These are phyloP conservation scores for Parazoanthus atlanticus DNA, from an alignment of 92 coral and sea anemone genomes.

Conservation along the genomic window DNA sequence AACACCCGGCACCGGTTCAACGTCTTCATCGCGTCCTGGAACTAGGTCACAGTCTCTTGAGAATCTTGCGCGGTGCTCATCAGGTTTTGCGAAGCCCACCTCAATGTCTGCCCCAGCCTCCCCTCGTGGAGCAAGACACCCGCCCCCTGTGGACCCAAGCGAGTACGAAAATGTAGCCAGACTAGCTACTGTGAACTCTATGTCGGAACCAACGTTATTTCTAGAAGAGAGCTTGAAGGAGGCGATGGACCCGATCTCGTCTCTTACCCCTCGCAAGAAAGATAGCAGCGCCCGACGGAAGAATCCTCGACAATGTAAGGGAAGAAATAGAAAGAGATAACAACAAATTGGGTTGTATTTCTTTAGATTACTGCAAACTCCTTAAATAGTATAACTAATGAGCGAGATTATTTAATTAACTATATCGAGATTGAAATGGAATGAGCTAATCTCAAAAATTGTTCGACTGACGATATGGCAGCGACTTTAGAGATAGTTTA, in stretches of 20 bases:
- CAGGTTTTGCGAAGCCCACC: slow-evolving; percentile 32
- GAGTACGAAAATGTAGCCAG: slow-evolving; percentile 63
- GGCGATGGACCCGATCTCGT: slow-evolving; percentile 13
- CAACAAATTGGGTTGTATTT: background rate
- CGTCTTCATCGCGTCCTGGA: slow-evolving; percentile 60
- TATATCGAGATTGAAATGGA: background rate
- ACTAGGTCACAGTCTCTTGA: slow-evolving; percentile 76
- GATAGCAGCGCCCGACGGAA: slow-evolving; percentile 44
- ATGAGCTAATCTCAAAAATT: background rate
- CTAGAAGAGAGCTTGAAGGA: slow-evolving; percentile 54
- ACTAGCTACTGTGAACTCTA: slow-evolving; percentile 63
- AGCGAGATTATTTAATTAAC: background rate
- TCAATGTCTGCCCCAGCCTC: slow-evolving; percentile 97
- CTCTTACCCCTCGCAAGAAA: slow-evolving; percentile 46
- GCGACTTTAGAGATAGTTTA: background rate
- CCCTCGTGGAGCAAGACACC: slow-evolving; percentile 95
- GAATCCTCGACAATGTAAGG: slow-evolving; percentile 46
- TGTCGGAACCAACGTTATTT: slow-evolving; percentile 93
- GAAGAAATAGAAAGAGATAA: slow-evolving; percentile 49
- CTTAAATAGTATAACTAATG: background rate
- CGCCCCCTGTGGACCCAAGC: slow-evolving; percentile 67
- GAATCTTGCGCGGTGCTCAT: slow-evolving; percentile 33
- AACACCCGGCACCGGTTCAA: slow-evolving; percentile 39
- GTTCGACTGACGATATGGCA: background rate
- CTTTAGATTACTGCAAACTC: background rate